Base-by-base conservation (phyloP, 2,113 vertebrate genomes). In the Hymenochirus boettgeri region DNA sequence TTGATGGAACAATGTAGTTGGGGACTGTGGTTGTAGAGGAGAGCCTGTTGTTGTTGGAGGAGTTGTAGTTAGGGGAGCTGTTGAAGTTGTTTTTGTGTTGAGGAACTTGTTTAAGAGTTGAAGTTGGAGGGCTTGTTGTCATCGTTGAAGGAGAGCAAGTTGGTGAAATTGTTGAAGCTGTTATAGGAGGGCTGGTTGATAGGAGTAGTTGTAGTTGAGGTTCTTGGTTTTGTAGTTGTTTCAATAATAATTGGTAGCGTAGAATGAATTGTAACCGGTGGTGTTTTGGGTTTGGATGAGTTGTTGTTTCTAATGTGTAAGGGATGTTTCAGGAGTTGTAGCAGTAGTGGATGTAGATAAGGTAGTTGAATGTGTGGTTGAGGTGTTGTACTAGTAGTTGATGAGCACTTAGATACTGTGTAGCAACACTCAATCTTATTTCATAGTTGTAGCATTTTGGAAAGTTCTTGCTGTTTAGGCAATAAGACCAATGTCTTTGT, bases 401-500 rank as follows among this genome's bases (percentile, higher is more conserved):
- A 11, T 15, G 23, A 31, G 33, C 62, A 65, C n/a, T n/a, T n/a
- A n/a, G n/a, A n/a, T n/a, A n/a, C n/a, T n/a, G n/a, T n/a, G n/a
- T n/a, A n/a, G n/a, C n/a, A n/a, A 23, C 62, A 65, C 46, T 51
- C 21, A 22, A 66, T 15, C 13, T 37, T 50, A 66, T 66, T 27
- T 66, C 4, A 26, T 66, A 66, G 57, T 66, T 51, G n/a, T 58
- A 37, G 11, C 64, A 66, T 1, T 35, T 12, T 39, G 3, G 26
- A 25, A n/a, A 18, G 6, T 53, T 57, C 5, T 27, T 48, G 0
- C 62, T 76, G 62, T 89, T 88, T 57, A 74, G 70, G 29, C 88
- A 89, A 26, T 12, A 21, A 89, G 74, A 0, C 88, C 88, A 4
- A 2, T 2, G 0, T 4, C 17, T 23, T 37, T 76, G 69, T 61